Evolutionary conservation across 2,113 vertebrate genomes (phyloP), one percentile per base, ranked within the genome.

Genomic region (Tyto alba): DNA sequence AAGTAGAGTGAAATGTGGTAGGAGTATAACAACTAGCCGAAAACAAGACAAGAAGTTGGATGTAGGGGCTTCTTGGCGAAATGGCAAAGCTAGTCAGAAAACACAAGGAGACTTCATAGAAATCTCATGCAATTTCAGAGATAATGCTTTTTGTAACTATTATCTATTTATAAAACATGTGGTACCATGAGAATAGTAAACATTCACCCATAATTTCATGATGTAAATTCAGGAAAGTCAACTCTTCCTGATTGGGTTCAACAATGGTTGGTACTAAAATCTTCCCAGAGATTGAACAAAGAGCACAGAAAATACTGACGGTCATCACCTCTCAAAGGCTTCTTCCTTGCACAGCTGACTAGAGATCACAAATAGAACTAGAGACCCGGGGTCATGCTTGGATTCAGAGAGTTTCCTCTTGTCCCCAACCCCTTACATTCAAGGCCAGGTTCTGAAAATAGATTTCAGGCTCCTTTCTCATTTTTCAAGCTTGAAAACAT

Each of bases 191-290:
- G 9, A 47, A 48, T 17, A 50, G 34, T 9, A 81, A 94, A 56
- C 4, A 48, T 30, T 79, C 36, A 71, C 11, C 8, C 21, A 53
- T 30, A 59, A 68, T 88, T 62, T 78, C 25, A 15, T 84, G 1
- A 50, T 26, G 12, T 40, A 85, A 73, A 62, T 60, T 77, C n/a
- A 69, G 34, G 53, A 50, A 85, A 32, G 3, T 48, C 30, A 48
- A 0, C 13, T 85, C 11, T n/a, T 88, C 17, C 34, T 66, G 41
- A 5, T 1, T n/a, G 36, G 1, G 5, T 47, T 73, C 0, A 0
- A 27, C 6, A 34, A 21, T 27, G 11, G 15, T 15, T 83, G 43
- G 13, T 69, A 15, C 16, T 57, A 40, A 88, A 53, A 36, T 68
- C 26, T 52, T 27, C 21, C 63, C 47, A 40, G 38, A 26, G 53